Evolutionary conservation across 64 coral and sea anemone species (phyloP).

Genomic region (Stichodactyla mertensii): DNA sequence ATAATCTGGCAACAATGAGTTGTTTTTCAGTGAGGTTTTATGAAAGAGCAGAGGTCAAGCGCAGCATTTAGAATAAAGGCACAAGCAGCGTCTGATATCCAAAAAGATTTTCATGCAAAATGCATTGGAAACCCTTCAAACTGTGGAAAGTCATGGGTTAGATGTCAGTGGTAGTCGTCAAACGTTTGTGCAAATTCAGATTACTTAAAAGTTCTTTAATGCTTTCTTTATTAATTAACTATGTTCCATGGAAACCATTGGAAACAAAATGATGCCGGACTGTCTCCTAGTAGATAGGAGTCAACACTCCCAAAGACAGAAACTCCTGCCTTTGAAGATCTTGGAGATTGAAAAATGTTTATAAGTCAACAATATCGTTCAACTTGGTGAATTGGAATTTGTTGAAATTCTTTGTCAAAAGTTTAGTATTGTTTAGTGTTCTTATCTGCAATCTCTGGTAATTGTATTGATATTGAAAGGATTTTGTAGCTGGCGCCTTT

Average conservation of each 20-base stretch:
- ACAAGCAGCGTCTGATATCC: background rate
- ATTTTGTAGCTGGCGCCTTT: background rate
- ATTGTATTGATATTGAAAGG: slow-evolving; percentile 5
- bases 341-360: background rate
- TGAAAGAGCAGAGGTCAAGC: slow-evolving; percentile 24
- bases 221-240: too few relatives aligned
- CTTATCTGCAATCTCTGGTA: background rate
- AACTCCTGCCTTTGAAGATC: background rate
- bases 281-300: too few relatives aligned
- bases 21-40: background rate
- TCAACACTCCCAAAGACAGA: background rate
- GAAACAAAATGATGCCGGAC: too few relatives aligned
- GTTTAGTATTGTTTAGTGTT: slow-evolving; percentile 2
- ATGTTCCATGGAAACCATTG: too few relatives aligned
- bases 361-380: background rate
- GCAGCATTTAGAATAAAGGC: background rate
- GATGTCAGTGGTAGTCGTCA: background rate
- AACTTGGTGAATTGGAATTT: background rate
- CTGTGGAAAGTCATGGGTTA: background rate
- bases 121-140: background rate
- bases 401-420: background rate
- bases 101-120: background rate
- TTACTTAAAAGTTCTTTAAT: too few relatives aligned
- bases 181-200: background rate
- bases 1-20: background rate